Evolutionary conservation across 1,140 invertebrate genomes (phyloP).

Genomic region (Carcinoscorpius rotundicauda): DNA sequence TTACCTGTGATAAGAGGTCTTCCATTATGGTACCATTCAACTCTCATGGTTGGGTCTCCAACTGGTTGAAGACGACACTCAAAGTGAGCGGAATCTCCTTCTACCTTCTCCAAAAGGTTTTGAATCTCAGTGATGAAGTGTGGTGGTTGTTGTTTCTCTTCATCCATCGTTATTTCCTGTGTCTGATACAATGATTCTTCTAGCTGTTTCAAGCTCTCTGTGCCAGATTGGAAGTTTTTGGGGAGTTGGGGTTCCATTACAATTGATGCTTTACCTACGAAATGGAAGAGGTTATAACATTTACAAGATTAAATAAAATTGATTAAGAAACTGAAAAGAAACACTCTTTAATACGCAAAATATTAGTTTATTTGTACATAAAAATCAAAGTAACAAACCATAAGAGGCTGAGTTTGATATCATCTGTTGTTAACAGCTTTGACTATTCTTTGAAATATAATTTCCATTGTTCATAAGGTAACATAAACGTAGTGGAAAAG

Average conservation of each 20-base stretch:
- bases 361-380: too few species aligned
- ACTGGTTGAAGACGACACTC: slow-evolving; percentile 80
- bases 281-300: too few species aligned
- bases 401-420: too few species aligned
- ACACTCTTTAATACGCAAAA: too few species aligned
- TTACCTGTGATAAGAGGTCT: slow-evolving; percentile 57
- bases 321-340: not conserved
- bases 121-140: slow-evolving; percentile 62
- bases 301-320: not conserved
- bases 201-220: slow-evolving; percentile 72
- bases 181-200: slow-evolving; percentile 78
- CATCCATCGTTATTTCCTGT: slow-evolving; percentile 64
- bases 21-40: slow-evolving; percentile 91
- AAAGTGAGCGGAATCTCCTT: slow-evolving; percentile 78
- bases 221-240: slow-evolving; percentile 67
- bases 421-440: too few species aligned
- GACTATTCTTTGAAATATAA: too few species aligned
- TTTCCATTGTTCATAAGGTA: too few species aligned
- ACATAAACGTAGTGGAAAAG: too few species aligned
- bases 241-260: slow-evolving; percentile 79
- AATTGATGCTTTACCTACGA: slow-evolving; percentile 49
- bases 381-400: too few species aligned
- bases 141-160: slow-evolving; percentile 73
- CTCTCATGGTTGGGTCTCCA: slow-evolving; percentile 71
- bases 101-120: slow-evolving; percentile 65